These are phyloP conservation scores for Hesperia comma DNA, from an alignment of 2,888 invertebrate species.

Conservation along the genomic window DNA sequence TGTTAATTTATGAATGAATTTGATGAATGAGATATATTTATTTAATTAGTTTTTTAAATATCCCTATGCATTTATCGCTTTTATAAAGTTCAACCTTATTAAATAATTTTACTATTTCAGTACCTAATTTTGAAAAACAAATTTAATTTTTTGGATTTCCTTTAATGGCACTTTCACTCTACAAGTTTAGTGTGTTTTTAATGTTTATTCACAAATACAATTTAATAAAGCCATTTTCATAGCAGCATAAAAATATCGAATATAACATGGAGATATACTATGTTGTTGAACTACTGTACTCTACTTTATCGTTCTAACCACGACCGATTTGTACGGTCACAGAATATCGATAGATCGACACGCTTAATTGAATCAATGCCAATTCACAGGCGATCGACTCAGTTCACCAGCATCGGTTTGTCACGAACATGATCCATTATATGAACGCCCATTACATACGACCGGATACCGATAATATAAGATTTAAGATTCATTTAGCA, in stretches of 20 bases:
- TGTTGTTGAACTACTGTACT: conserved; percentile 14
- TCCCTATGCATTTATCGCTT: no score
- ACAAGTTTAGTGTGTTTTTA: no score
- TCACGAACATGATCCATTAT: conserved; percentile 49
- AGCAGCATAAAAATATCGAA: neutral
- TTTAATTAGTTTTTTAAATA: no score
- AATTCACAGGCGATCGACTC: conserved; percentile 43
- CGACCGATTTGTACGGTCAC: conserved; percentile 36
- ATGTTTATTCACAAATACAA: no score
- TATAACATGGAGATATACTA: neutral
- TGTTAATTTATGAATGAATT: no score
- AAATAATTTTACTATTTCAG: no score
- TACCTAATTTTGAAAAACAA: no score
- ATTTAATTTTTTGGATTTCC: no score
- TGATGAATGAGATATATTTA: no score
- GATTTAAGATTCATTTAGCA: neutral
- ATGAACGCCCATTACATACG: conserved; percentile 8
- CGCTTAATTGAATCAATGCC: conserved; percentile 55
- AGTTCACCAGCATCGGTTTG: conserved; percentile 51
- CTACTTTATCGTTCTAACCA: conserved; percentile 12
- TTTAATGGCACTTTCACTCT: no score
- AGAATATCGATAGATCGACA: conserved; percentile 52
- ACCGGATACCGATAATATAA: conserved; percentile 11
- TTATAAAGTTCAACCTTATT: no score
- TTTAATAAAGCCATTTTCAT: no score